Conservation (phyloP, 2,797 vertebrate genomes). For the Syndactyla subalaris region DNA sequence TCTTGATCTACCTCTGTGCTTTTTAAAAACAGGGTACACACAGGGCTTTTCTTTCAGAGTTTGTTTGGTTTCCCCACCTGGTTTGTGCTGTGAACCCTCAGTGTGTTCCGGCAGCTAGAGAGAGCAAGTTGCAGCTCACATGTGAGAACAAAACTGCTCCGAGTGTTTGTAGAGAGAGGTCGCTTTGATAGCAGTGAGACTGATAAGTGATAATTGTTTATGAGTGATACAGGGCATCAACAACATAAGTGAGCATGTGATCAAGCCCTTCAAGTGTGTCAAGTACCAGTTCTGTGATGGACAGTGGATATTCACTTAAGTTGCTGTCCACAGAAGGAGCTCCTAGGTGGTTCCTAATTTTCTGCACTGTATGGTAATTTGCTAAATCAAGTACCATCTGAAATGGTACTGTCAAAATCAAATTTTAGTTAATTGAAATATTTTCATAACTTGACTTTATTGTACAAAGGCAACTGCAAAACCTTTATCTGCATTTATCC, state of each 20-base stretch:
- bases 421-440: background rate
- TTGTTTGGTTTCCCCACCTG: background rate
- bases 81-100: rapidly evolving
- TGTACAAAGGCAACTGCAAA: background rate
- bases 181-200: background rate
- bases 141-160: background rate
- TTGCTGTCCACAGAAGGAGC: background rate
- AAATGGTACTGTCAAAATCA: background rate
- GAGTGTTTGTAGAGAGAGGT: background rate
- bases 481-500: background rate
- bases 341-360: background rate
- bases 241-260: background rate
- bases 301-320: background rate
- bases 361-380: background rate
- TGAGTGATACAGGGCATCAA: background rate
- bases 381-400: background rate
- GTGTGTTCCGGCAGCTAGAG: background rate
- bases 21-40: background rate
- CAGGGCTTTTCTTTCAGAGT: background rate
- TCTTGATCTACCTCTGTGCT: background rate
- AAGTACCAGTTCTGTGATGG: background rate
- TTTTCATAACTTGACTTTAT: background rate
- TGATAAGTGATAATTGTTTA: background rate
- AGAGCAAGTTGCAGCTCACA: background rate
- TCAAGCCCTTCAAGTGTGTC: background rate